Evolutionary conservation across 2,113 vertebrate species (phyloP), one percentile per base, ranked within the genome.

Genomic region (Amphilophus citrinellus): DNA sequence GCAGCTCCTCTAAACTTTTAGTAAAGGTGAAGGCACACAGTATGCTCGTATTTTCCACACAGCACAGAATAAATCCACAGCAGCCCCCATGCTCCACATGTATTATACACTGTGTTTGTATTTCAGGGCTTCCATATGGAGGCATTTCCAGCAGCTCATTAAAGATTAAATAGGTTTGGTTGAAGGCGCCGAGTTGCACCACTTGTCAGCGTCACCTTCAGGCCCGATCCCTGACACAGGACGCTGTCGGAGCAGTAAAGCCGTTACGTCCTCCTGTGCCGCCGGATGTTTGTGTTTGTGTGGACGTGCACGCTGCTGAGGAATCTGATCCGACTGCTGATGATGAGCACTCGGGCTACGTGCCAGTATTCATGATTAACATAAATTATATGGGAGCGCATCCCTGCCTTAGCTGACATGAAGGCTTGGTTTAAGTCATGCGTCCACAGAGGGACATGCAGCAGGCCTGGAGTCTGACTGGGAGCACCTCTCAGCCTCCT

Each of bases 301-400:
- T 30, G 4, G 9, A 15, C 10, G 35, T 60, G 66, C 78, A 37
- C n/a, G 2, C n/a, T 53, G 47, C 5, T n/a, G 39, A n/a, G 76
- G 18, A 62, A 73, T 73, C n/a, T 39, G 63, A 84, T 30, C 57
- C 39, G 83, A 73, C 63, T 61, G 58, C 63, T 76, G 76, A 37
- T 60, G 60, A 1, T 50, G 53, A 22, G 47, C 17, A 15, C 61
- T 56, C 11, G 22, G 63, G 63, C 57, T 22, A n/a, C 7, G 11
- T 4, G 42, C 86, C 61, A 35, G 61, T 44, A 1, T 62, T 57
- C 15, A 4, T 4, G 17, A 80, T 77, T 58, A 58, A 42, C 61
- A 87, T 77, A 17, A 71, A 61, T 77, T 8, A 71, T 76, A 47
- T 68, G 24, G 76, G 18, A 22, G 24, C 13, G 27, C 14, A 7